phyloP scores from a whole-genome alignment of 2,797 vertebrate genomes.

The Toxotes lorentzi region DNA sequence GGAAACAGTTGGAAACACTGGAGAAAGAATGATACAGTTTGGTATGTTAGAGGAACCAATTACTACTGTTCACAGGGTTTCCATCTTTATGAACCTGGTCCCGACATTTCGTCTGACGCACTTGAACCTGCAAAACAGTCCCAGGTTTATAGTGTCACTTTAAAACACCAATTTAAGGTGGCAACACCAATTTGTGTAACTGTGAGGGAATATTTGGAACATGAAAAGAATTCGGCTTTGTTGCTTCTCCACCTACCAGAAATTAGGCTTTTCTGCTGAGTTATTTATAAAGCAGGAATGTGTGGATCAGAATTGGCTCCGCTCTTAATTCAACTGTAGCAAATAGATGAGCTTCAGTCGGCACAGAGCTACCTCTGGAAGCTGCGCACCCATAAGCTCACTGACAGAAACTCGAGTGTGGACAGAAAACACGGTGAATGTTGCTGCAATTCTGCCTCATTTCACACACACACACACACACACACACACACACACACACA shows the following conservation, averaged over 20 bases:
- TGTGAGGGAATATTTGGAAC: constrained; percentile 39
- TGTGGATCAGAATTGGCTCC: constrained; percentile 19
- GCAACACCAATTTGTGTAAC: constrained; percentile 26
- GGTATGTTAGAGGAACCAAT: constrained; percentile 41
- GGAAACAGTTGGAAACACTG: constrained; percentile 28
- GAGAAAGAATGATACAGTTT: constrained; percentile 19
- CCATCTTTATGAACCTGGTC: constrained; percentile 24
- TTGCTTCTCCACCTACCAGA: constrained; percentile 27
- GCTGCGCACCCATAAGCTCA: background rate
- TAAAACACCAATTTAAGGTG: constrained; percentile 35
- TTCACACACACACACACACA: no score
- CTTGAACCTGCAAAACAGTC: constrained; percentile 38
- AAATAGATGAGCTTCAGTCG: background rate
- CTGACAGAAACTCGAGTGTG: background rate
- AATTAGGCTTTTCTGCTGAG: constrained; percentile 52
- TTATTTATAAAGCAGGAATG: constrained; percentile 58
- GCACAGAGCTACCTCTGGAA: background rate
- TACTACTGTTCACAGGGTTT: constrained; percentile 38
- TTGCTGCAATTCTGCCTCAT: background rate
- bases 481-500: no score
- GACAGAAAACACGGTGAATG: background rate
- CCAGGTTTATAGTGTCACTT: background rate
- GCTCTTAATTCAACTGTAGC: constrained; percentile 29
- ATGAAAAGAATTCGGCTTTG: background rate
- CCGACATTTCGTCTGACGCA: constrained; percentile 16